Evolutionary conservation across 2,888 invertebrate species (phyloP), one percentile per base, ranked within the genome.

Genomic region (Lasioglossum villosulum): DNA sequence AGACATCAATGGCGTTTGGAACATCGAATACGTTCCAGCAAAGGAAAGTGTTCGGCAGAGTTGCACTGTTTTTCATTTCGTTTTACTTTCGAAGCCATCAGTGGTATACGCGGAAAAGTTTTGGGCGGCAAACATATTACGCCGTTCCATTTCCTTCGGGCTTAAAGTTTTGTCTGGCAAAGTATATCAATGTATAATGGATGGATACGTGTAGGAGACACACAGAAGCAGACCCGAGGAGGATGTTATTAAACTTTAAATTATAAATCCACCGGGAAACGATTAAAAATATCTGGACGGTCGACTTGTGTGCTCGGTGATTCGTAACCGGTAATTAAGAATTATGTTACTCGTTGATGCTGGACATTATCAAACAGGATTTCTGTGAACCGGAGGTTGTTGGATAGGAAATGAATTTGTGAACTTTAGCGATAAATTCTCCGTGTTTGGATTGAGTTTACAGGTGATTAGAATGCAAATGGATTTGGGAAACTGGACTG

Each of bases 201-300:
- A 75, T 52, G 12, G 56, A 19, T 23, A 71, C 75, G 66, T 78
- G 66, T 37, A 30, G 68, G 83, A 71, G 45, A 79, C 66, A 70
- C 73, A 23, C 37, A 71, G 52, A 76, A 63, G 70, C 80, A 39
- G 56, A 30, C 56, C 73, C 30, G 75, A 74, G 45, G 73, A 45
- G 70, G 68, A 76, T 82, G 73, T 83, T 80, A 80, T 82, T 80
- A 78, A 83, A 88, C 77, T 86, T 83, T 76, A 83, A 84, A 86
- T 88, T 86, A 82, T 86, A 78, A 78, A 73, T 75, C 75, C 71
- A 45, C 63, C 78, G 78, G 68, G 70, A 66, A 74, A 78, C 59
- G 86, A 83, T 82, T 86, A 82, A 82, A 81, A 84, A 70, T 76
- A 56, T 56, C 34, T 42, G 23, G 63, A 2, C 42, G 78, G 1